Percentiles rank a stretch among this genome's conserved stretches.
Evolutionary conservation across 2,113 vertebrate species (phyloP).

Genomic region (Syngnathus floridae): DNA sequence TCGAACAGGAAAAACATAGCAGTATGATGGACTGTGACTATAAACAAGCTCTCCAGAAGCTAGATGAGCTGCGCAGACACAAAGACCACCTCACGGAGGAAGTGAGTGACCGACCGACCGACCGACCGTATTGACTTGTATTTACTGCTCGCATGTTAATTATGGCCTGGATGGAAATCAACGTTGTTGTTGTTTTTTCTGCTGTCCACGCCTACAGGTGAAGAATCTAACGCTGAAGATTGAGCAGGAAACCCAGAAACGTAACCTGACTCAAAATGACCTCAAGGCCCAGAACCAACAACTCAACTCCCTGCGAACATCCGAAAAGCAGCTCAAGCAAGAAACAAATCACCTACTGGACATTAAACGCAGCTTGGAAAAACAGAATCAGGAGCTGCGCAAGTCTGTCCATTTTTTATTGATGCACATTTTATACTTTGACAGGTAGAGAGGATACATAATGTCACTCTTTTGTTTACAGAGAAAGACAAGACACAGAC

Average conservation of each 20-base stretch:
- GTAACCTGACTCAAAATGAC: conserved; percentile 90
- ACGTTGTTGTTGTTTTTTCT: too few relatives aligned
- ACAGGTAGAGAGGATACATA: neutral
- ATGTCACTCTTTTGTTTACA: conserved; percentile 43
- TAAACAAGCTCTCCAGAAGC: conserved; percentile 92
- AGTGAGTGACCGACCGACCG: conserved; percentile 53
- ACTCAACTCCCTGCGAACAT: conserved; percentile 83
- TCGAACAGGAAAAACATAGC: conserved; percentile 91
- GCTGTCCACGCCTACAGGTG: conserved; percentile 70
- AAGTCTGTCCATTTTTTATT: conserved; percentile 68
- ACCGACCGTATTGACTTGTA: neutral
- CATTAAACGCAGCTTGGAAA: conserved; percentile 90
- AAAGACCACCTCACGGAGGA: conserved; percentile 90
- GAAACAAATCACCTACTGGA: conserved; percentile 93
- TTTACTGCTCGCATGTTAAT: neutral
- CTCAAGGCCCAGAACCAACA: conserved; percentile 94
- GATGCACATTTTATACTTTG: neutral
- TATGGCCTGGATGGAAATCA: neutral
- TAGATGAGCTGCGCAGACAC: conserved; percentile 83
- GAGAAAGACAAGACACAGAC: conserved; percentile 92
- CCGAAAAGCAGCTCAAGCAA: conserved; percentile 95
- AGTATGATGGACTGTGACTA: conserved; percentile 95
- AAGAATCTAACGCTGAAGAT: conserved; percentile 93
- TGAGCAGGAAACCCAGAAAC: conserved; percentile 95
- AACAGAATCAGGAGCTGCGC: conserved; percentile 92